Percentiles rank a stretch among this genome's conserved stretches.
Conservation (phyloP, 1,140 invertebrate species). For the Saccostrea cuccullata region DNA sequence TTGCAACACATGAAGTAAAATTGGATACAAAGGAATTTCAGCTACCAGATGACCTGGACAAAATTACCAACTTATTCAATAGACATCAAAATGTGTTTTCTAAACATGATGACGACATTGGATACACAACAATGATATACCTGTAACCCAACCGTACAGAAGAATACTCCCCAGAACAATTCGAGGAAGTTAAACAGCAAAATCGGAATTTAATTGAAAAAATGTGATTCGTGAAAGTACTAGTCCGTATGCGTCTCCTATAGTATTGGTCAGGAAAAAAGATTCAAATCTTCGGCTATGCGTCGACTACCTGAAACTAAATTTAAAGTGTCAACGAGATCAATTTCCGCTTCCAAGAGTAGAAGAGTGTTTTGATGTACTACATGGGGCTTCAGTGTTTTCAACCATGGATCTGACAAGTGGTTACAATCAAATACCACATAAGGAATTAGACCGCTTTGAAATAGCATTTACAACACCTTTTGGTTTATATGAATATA, state of each 20-base stretch:
- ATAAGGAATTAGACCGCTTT: slow-evolving; percentile 29
- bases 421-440: slow-evolving; percentile 72
- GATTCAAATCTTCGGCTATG: too few species aligned
- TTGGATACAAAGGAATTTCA: too few species aligned
- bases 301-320: too few species aligned
- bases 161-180: slow-evolving; percentile 42
- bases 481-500: slow-evolving; percentile 56
- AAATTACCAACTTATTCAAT: too few species aligned
- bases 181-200: slow-evolving; percentile 48
- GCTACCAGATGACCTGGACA: too few species aligned
- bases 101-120: slow-evolving; percentile 51
- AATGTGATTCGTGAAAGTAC: not conserved
- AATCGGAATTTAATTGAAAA: slow-evolving; percentile 5
- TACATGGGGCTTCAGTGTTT: slow-evolving; percentile 77
- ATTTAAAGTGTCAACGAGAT: too few species aligned
- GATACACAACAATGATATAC: slow-evolving; percentile 40
- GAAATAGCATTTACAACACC: slow-evolving; percentile 73
- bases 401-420: slow-evolving; percentile 55
- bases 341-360: too few species aligned
- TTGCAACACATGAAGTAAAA: too few species aligned
- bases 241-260: too few species aligned
- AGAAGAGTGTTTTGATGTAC: too few species aligned
- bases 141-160: slow-evolving; percentile 39
- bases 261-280: too few species aligned
- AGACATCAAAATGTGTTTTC: slow-evolving; percentile 45